phyloP scores from a whole-genome alignment of 2,113 vertebrate genomes.

The Podilymbus podiceps region DNA sequence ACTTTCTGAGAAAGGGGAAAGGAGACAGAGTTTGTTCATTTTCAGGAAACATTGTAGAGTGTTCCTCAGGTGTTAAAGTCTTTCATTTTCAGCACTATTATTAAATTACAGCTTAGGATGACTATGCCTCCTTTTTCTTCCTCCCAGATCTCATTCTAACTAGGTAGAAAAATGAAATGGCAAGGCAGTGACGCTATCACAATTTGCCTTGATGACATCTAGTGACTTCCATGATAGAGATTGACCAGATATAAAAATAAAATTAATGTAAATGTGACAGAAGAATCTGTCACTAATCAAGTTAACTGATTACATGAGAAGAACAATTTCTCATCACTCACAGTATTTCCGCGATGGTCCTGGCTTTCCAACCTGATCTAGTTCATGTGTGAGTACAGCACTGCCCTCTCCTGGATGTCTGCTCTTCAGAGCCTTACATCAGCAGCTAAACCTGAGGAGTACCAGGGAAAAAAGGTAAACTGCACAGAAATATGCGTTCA shows the following conservation, averaged over 20 bases:
- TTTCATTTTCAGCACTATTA: background rate
- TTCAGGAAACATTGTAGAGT: background rate
- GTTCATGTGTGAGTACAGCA: background rate
- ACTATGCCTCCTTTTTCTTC: background rate
- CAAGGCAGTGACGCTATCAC: background rate
- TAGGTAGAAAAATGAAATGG: background rate
- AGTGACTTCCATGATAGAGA: background rate
- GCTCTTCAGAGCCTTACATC: background rate
- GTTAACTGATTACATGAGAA: background rate
- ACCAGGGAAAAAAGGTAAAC: rapidly evolving
- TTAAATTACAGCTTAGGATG: background rate
- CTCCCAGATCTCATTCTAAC: background rate
- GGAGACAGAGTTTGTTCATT: background rate
- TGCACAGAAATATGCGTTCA: background rate
- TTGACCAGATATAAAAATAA: background rate
- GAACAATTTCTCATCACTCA: background rate
- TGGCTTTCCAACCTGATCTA: background rate
- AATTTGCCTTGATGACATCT: background rate
- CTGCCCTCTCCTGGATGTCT: conserved; percentile 14
- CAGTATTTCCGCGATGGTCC: rapidly evolving
- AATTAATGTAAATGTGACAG: background rate
- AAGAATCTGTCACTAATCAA: background rate
- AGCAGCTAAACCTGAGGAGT: background rate
- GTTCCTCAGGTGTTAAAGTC: background rate
- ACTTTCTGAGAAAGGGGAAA: background rate